phyloP scores from a whole-genome alignment of 2,113 vertebrate species.

The Coreoperca whiteheadi region DNA sequence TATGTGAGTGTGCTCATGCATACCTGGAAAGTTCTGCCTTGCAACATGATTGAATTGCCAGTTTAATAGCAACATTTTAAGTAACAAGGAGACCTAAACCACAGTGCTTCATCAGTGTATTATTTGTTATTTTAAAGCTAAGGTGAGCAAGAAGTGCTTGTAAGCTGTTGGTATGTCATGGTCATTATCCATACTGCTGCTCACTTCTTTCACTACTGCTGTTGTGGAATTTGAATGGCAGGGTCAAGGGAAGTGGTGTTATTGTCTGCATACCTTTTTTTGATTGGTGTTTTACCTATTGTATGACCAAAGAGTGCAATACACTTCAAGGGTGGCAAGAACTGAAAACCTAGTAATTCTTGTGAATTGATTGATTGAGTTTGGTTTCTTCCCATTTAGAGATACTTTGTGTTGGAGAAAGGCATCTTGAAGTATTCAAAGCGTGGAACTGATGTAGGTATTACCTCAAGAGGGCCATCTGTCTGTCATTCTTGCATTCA shows the following conservation, averaged over 20 bases:
- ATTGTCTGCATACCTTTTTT: neutral
- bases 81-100: neutral
- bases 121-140: conserved; percentile 25
- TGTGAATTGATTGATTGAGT: conserved; percentile 6
- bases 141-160: neutral
- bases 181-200: neutral
- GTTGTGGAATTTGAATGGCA: conserved; percentile 25
- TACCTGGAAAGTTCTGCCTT: conserved; percentile 48
- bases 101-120: neutral
- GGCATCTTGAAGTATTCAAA: conserved; percentile 97
- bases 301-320: neutral
- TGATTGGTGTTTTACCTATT: conserved; percentile 13
- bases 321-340: neutral
- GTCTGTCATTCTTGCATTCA: neutral
- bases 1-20: conserved; percentile 26
- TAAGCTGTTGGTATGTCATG: conserved; percentile 8
- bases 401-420: conserved; percentile 95
- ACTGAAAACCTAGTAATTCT: neutral
- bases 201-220: conserved; percentile 21
- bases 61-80: conserved; percentile 4
- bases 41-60: conserved; percentile 13
- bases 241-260: neutral
- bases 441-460: conserved; percentile 90
- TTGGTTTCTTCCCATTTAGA: conserved; percentile 81
- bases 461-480: neutral